Base-by-base conservation (phyloP, 2,888 invertebrate genomes). In the Pristionchus fissidentatus region DNA sequence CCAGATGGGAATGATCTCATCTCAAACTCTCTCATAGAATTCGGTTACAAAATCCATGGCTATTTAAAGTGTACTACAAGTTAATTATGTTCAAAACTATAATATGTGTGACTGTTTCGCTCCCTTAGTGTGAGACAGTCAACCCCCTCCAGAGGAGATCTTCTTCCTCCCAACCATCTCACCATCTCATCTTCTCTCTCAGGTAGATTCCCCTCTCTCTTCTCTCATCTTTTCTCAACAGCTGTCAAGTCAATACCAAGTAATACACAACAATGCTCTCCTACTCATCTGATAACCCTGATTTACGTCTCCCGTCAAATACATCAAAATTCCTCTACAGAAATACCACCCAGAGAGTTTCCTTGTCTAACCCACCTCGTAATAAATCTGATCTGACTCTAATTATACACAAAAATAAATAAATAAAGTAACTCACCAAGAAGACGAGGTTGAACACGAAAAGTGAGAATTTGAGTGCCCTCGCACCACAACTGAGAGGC, bases 371-470 rank as follows among this genome's bases (percentile, higher is more conserved):
- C 10, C 22, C 26, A 26, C 5, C 10, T n/a, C n/a, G n/a, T n/a
- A n/a, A 75, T 1, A 43, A 19, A 22, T 46, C 13, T 46, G 35
- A 38, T 29, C 26, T 7, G 66, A 22, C 19, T 29, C 19, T 66
- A 10, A 66, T 35, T 66, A 1, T 38, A 1, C 32, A 22, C 35
- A 38, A 10, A 66, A 5, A 73, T 73, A 22, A 13, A 10, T 55
- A n/a, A 2, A 38, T 10, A 22, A 38, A 78, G 8, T 15, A 22
- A 79, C 79, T 79, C 26, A 92, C 92, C 88, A 92, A 83, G 87
- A 92, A 92, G 52, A 92, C 87, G 57, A 92, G 85, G 86, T 92
- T 92, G 87, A 92, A 92, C 52, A 91, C 87, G 86, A 92, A 92
- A 52, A 92, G 87, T 73, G 88, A 89, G 86, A 92, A 92, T 84